Base-by-base conservation (phyloP, 2,113 vertebrate genomes). In the Lipophrys pholis region DNA sequence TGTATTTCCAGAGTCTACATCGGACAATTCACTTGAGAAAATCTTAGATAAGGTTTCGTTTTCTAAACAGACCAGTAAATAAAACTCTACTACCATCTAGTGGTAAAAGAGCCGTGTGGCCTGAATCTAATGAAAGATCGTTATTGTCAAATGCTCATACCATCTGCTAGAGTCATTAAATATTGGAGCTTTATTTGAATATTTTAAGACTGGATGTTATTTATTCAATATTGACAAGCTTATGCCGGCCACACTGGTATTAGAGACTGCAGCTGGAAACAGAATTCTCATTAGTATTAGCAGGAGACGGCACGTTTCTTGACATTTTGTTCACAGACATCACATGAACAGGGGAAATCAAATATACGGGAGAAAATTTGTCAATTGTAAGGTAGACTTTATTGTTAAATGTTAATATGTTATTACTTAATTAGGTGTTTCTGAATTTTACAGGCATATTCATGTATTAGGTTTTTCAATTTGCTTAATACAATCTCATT, bases 81-180 rank as follows among this genome's bases (percentile, higher is more conserved):
- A 56, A 39, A 58, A 52, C 10, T 73, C 9, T 76, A 46, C 5
- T 75, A 81, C 0, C 83, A 87, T 81, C 90, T 88, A 84, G 83
- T 85, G 91, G 77, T 48, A 7, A 1, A 30, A 30, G 21, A 30
- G 21, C 4, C 21, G 21, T 30, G 21, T 30, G 21, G 21, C 21
- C 21, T 30, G 21, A 30, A 30, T 46, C n/a, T 11, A 56, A 54
- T 58, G 14, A 68, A 56, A 57, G 5, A 49, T 6, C 1, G 48
- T 68, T 45, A 7, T 39, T 21, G 15, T 43, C 11, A 52, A 46
- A 41, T 36, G 12, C 53, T 14, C 35, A 1, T 10, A 49, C 51
- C 3, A 11, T 7, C 17, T 2, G 14, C 43, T 4, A 30, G 21
- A 30, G 21, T 30, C 21, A 30, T 30, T 30, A 30, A 30, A 30